These are phyloP conservation scores for Stylophora pistillata DNA, from an alignment of 64 coral and sea anemone genomes.

Conservation along the genomic window DNA sequence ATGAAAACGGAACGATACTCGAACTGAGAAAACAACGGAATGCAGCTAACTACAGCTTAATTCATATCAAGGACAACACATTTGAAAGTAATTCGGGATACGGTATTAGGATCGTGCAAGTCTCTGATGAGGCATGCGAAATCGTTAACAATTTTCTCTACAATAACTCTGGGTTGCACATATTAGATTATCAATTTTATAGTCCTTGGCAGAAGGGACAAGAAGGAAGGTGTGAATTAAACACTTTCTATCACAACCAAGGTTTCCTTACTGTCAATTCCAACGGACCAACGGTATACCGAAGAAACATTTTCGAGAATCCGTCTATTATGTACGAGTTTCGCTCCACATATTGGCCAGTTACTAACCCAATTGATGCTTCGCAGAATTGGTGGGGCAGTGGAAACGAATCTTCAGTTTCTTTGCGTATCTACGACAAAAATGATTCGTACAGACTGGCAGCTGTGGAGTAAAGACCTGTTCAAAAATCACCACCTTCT, in stretches of 20 bases:
- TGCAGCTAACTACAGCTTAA: background rate
- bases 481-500: constrained; percentile 30
- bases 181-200: constrained; percentile 45
- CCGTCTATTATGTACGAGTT: constrained; percentile 71
- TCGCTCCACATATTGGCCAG: background rate
- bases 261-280: constrained; percentile 41
- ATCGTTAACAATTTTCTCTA: constrained; percentile 61
- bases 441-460: constrained; percentile 1
- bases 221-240: constrained; percentile 33
- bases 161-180: constrained; percentile 51
- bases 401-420: background rate
- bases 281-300: constrained; percentile 64
- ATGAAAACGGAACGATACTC: constrained; percentile 40
- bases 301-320: constrained; percentile 66
- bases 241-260: constrained; percentile 58
- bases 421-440: constrained; percentile 3
- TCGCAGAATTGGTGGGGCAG: constrained; percentile 51
- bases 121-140: constrained; percentile 2
- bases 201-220: constrained; percentile 12
- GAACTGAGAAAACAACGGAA: background rate
- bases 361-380: constrained; percentile 26
- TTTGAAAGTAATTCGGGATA: constrained; percentile 38
- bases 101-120: constrained; percentile 31
- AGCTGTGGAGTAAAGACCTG: constrained; percentile 36
- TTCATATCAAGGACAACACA: constrained; percentile 30